phyloP scores from a whole-genome alignment of 2,888 invertebrate genomes.

The Lissocephala sabroskyi region DNA sequence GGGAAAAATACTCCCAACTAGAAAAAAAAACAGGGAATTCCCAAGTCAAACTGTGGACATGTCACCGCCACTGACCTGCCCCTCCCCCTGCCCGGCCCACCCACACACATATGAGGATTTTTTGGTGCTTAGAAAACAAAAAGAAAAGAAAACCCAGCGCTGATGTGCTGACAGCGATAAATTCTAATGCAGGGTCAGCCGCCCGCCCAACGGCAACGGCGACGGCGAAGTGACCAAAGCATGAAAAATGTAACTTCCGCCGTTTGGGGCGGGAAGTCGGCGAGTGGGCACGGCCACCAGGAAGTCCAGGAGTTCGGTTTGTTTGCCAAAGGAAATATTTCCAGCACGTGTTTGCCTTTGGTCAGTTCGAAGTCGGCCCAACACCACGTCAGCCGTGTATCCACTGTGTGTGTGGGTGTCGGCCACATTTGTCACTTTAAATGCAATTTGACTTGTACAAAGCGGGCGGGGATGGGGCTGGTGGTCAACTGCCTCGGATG shows the following conservation, averaged over 20 bases:
- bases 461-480: too few species aligned
- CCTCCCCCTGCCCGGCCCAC: too few species aligned
- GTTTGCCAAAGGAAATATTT: constrained; percentile 53
- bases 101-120: constrained; percentile 35
- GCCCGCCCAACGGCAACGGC: too few species aligned
- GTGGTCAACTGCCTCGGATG: constrained; percentile 36
- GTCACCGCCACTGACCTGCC: too few species aligned
- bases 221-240: constrained; percentile 43
- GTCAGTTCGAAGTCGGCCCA: too few species aligned
- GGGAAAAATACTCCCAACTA: too few species aligned
- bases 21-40: constrained; percentile 12
- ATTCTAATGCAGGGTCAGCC: constrained; percentile 56
- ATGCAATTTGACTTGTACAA: constrained; percentile 58
- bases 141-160: constrained; percentile 22
- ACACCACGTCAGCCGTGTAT: constrained; percentile 16
- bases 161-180: constrained; percentile 59
- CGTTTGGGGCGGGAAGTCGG: neutral
- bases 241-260: constrained; percentile 52
- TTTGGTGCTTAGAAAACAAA: constrained; percentile 19
- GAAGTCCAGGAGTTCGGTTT: constrained; percentile 51
- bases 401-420: neutral
- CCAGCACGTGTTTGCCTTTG: constrained; percentile 50
- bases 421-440: constrained; percentile 37
- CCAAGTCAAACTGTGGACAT: constrained; percentile 43
- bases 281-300: too few species aligned